A percentile compares a stretch with the other conserved stretches of the same genome.
Evolutionary conservation across 2,888 invertebrate genomes (phyloP).

Genomic region (Caenorhabditis auriculariae): DNA sequence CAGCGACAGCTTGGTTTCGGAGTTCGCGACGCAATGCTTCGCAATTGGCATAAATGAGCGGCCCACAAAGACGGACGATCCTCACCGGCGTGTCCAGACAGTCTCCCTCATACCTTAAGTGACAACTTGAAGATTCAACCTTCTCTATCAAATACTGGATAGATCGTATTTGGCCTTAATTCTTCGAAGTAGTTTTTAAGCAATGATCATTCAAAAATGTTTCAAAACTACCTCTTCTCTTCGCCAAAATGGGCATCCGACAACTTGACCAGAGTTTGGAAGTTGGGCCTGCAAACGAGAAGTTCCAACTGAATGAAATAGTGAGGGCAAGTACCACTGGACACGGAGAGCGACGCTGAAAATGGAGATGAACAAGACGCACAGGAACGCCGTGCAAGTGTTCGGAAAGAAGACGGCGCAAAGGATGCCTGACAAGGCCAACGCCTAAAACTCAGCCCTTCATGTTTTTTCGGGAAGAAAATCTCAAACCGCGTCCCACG

Average conservation of each 20-base stretch:
- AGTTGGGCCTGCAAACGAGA: slow-evolving; percentile 3
- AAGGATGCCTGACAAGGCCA: slow-evolving; percentile 16
- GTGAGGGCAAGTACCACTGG: slow-evolving; percentile 13
- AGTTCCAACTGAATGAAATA: not conserved
- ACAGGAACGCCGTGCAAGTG: slow-evolving; percentile 28
- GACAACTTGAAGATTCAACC: not conserved
- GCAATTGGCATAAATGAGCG: slow-evolving; percentile 32
- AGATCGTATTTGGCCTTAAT: not conserved
- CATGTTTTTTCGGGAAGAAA: not conserved
- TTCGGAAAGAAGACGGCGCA: slow-evolving; percentile 31
- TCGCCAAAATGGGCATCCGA: slow-evolving; percentile 20
- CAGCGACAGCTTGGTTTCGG: slow-evolving; percentile 30
- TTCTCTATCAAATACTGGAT: not conserved
- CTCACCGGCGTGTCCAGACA: slow-evolving; percentile 37
- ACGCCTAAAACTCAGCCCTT: slow-evolving; percentile 6
- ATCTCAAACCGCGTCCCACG: slow-evolving; percentile 30
- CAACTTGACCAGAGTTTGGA: slow-evolving; percentile 9
- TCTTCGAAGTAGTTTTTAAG: not conserved
- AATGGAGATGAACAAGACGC: slow-evolving; percentile 22
- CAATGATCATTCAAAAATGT: too few species aligned
- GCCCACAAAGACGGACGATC: slow-evolving; percentile 29
- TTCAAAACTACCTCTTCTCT: slow-evolving; percentile 11
- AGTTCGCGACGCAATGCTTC: slow-evolving; percentile 26
- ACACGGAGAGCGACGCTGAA: slow-evolving; percentile 25
- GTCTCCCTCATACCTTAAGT: slow-evolving; percentile 35